Evolutionary conservation across 2,797 vertebrate genomes (phyloP).

Genomic region (Leptoclinus maculatus): DNA sequence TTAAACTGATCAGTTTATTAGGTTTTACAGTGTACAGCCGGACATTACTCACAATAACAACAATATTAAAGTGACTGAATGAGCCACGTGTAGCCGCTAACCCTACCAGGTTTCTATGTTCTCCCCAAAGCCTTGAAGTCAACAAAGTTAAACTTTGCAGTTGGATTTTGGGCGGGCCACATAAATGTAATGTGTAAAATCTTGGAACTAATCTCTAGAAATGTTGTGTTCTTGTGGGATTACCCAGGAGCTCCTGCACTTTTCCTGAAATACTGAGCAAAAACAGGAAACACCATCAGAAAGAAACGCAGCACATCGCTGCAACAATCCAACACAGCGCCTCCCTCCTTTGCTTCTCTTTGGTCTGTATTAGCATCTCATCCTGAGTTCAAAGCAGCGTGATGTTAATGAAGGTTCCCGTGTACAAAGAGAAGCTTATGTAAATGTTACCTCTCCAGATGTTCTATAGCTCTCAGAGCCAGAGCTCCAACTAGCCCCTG

Average conservation of each 20-base stretch:
- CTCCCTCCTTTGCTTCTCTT: slow-evolving; percentile 54
- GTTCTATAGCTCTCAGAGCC: slow-evolving; percentile 77
- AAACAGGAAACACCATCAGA: slow-evolving; percentile 68
- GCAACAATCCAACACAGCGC: slow-evolving; percentile 51
- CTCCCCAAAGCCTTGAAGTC: background rate
- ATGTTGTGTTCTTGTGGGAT: slow-evolving; percentile 25
- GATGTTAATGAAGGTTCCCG: slow-evolving; percentile 82
- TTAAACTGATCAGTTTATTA: background rate
- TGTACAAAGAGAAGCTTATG: slow-evolving; percentile 84
- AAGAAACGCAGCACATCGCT: slow-evolving; percentile 35
- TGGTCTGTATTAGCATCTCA: slow-evolving; percentile 66
- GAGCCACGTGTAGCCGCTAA: background rate
- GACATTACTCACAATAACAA: background rate
- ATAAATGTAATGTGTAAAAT: slow-evolving; percentile 13
- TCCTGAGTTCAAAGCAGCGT: slow-evolving; percentile 81
- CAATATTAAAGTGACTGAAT: background rate
- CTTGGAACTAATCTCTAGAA: slow-evolving; percentile 21
- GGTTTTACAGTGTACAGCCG: background rate
- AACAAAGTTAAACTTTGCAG: background rate
- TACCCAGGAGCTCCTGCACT: slow-evolving; percentile 42
- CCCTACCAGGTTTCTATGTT: background rate
- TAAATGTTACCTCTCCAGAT: slow-evolving; percentile 88
- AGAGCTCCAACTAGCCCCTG: slow-evolving; percentile 69
- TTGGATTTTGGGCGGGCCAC: background rate
- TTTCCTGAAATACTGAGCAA: slow-evolving; percentile 56